phyloP scores from a whole-genome alignment of 2,888 invertebrate genomes.

The Mesorhabditis belari region DNA sequence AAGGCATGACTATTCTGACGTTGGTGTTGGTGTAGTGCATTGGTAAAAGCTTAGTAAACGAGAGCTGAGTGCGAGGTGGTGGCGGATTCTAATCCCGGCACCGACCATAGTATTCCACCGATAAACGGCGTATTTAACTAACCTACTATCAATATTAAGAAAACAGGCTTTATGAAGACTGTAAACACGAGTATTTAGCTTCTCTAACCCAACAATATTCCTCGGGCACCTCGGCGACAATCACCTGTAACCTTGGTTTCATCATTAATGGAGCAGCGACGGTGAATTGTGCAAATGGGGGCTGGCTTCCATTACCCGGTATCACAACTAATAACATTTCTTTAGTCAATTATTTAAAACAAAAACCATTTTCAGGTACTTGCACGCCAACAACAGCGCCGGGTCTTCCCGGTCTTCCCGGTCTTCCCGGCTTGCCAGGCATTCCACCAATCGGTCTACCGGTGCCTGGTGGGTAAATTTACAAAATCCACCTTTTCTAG shows the following conservation, averaged over 20 bases:
- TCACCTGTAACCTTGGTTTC: slow-evolving; percentile 29
- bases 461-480: not conserved
- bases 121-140: no score
- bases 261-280: slow-evolving; percentile 20
- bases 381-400: not conserved
- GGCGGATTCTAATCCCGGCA: no score
- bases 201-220: not conserved
- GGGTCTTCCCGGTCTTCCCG: not conserved
- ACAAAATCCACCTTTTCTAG: no score
- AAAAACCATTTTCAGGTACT: not conserved
- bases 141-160: no score
- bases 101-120: no score
- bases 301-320: slow-evolving; percentile 29
- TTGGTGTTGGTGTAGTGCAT: no score
- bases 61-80: no score
- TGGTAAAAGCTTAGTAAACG: no score
- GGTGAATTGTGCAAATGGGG: slow-evolving; percentile 20
- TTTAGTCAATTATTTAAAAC: not conserved
- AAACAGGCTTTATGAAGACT: no score
- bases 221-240: slow-evolving; percentile 30
- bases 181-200: no score
- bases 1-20: no score
- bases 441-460: no score
- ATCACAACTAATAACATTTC: slow-evolving; percentile 1
- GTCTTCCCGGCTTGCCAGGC: not conserved